A percentile compares a stretch with the other conserved stretches of the same genome.
Evolutionary conservation across 2,113 vertebrate species (phyloP).

Genomic region (Psephotus haematonotus): DNA sequence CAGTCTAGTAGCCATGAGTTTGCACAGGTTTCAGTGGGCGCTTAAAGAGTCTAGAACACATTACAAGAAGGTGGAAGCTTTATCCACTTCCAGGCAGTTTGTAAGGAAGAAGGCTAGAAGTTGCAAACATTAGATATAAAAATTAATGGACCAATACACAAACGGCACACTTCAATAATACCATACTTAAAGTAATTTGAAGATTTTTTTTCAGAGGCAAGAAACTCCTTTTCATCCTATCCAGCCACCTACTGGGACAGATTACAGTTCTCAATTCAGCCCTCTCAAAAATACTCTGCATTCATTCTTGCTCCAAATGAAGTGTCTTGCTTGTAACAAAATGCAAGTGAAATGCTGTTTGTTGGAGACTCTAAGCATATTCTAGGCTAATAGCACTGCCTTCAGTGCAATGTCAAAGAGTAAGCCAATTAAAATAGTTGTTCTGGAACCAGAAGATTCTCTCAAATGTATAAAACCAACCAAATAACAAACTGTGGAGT

Average conservation of each 20-base stretch:
- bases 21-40: neutral
- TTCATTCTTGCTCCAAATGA: neutral
- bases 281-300: neutral
- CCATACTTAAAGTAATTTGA: neutral
- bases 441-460: neutral
- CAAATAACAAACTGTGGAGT: neutral
- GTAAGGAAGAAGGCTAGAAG: neutral
- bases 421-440: neutral
- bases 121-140: neutral
- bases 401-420: neutral
- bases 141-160: neutral
- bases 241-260: neutral
- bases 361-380: neutral
- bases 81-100: neutral
- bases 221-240: neutral
- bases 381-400: neutral
- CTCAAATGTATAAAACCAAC: neutral
- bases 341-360: neutral
- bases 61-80: neutral
- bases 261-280: neutral
- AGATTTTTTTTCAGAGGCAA: neutral
- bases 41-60: neutral
- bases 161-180: neutral
- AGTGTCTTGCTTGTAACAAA: neutral
- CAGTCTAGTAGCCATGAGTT: neutral